These are phyloP conservation scores for Struthio camelus DNA, from an alignment of 2,113 vertebrate species.

Conservation along the genomic window DNA sequence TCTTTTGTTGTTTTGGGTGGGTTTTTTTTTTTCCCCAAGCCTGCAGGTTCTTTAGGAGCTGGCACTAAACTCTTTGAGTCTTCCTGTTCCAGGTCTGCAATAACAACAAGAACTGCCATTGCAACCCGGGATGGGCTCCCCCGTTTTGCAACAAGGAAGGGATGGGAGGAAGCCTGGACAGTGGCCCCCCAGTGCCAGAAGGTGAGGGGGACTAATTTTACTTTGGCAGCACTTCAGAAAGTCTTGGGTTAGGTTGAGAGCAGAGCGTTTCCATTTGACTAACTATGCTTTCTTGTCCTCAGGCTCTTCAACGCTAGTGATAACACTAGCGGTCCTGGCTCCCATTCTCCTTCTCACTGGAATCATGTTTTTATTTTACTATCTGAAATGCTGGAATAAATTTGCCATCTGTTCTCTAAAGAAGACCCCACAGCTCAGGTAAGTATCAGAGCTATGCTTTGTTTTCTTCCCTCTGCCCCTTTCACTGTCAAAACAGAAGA, in stretches of 20 bases:
- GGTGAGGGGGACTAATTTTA: conserved; percentile 54
- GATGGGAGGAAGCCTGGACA: conserved; percentile 91
- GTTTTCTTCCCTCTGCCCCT: not conserved
- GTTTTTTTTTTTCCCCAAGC: not conserved
- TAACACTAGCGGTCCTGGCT: conserved; percentile 58
- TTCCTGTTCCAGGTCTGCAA: conserved; percentile 86
- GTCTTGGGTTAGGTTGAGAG: not conserved
- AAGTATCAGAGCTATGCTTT: not conserved
- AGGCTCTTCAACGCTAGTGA: conserved; percentile 3
- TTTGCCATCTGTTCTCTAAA: conserved; percentile 60
- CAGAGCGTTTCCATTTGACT: not conserved
- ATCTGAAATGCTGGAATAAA: conserved; percentile 66
- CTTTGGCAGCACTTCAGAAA: not conserved
- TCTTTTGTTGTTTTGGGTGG: not conserved
- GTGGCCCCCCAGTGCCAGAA: conserved; percentile 81
- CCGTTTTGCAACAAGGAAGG: conserved; percentile 84
- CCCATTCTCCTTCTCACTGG: conserved; percentile 49
- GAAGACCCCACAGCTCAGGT: conserved; percentile 73
- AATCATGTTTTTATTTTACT: conserved; percentile 49
- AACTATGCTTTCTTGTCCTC: not conserved
- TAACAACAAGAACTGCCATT: conserved; percentile 97
- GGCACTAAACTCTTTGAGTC: not conserved
- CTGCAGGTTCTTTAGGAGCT: not conserved
- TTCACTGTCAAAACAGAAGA: conserved; percentile 2
- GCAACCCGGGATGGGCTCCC: conserved; percentile 88